These are phyloP conservation scores for Vultur gryphus DNA, from an alignment of 2,797 vertebrate genomes.

Conservation along the genomic window DNA sequence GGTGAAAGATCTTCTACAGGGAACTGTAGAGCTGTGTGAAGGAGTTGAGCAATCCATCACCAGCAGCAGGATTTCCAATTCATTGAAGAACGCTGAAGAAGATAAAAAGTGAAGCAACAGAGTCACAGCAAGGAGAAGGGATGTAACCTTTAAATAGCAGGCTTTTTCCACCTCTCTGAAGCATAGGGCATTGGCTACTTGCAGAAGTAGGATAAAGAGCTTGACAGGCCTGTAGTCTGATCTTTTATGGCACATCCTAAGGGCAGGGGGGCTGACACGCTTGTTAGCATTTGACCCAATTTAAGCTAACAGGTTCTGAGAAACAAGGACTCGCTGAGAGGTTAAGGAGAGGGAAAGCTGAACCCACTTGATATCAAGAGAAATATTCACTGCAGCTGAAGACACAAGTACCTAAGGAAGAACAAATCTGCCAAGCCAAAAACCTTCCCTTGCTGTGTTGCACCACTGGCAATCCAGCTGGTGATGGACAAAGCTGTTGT, in stretches of 20 bases:
- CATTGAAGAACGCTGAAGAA: not conserved
- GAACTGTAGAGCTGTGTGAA: not conserved
- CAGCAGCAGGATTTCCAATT: not conserved
- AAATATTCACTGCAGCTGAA: not conserved
- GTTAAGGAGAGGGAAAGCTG: not conserved
- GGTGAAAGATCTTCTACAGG: not conserved
- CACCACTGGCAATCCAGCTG: not conserved
- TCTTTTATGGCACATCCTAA: conserved; percentile 31
- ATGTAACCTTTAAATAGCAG: not conserved
- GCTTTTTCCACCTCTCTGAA: not conserved
- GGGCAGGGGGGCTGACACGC: not conserved
- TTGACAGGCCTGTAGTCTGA: not conserved
- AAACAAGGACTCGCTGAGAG: not conserved
- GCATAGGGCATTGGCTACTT: not conserved
- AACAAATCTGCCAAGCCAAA: not conserved
- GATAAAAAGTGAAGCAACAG: conserved; percentile 3
- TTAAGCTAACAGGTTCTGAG: conserved; percentile 12
- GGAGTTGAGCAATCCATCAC: not conserved
- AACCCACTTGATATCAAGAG: not conserved
- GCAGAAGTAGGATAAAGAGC: conserved; percentile 6
- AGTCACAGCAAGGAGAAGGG: not conserved
- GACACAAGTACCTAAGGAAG: not conserved
- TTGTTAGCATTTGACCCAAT: conserved; percentile 24
- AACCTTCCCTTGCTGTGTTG: not conserved
- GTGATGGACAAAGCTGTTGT: not conserved